Percentiles rank a stretch among this genome's conserved stretches.
Conservation (phyloP, 2,797 vertebrate genomes). For the Siniperca undulata region DNA sequence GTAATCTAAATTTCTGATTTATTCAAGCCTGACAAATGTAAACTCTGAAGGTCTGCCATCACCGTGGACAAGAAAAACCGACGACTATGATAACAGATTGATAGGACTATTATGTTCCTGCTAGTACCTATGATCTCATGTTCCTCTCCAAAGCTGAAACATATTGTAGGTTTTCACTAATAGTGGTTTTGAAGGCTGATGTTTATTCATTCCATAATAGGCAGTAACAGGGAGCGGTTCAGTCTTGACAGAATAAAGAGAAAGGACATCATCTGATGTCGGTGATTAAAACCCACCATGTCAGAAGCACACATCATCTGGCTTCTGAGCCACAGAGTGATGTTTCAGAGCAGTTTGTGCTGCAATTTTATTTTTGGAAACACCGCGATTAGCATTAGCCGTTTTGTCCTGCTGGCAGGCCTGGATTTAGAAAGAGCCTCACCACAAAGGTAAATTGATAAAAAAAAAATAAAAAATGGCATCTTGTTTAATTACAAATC, state of each 20-base stretch:
- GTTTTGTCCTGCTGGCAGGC: slow-evolving; percentile 32
- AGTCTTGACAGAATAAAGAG: slow-evolving; percentile 16
- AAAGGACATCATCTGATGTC: slow-evolving; percentile 1
- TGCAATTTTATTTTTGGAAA: slow-evolving; percentile 58
- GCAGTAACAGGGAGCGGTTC: background rate
- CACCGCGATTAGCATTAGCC: slow-evolving; percentile 28
- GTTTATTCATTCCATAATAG: background rate
- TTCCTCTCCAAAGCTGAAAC: slow-evolving; percentile 9
- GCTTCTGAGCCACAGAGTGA: slow-evolving; percentile 25
- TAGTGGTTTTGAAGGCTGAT: background rate
- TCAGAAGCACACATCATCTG: slow-evolving; percentile 23
- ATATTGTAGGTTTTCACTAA: background rate
- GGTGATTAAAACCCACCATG: slow-evolving; percentile 22
- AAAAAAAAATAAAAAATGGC: slow-evolving; percentile 14
- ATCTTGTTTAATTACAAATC: slow-evolving; percentile 16
- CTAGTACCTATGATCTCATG: background rate
- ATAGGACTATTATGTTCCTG: background rate
- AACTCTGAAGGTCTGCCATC: slow-evolving; percentile 11
- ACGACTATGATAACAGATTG: background rate
- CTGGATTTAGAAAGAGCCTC: slow-evolving; percentile 37
- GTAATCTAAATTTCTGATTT: background rate
- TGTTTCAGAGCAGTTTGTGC: slow-evolving; percentile 49
- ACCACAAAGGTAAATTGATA: slow-evolving; percentile 30
- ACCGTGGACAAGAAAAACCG: background rate
- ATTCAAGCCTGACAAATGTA: background rate